These are phyloP conservation scores for Alviniconcha strummeri DNA, from an alignment of 2,888 invertebrate genomes.

Conservation along the genomic window DNA sequence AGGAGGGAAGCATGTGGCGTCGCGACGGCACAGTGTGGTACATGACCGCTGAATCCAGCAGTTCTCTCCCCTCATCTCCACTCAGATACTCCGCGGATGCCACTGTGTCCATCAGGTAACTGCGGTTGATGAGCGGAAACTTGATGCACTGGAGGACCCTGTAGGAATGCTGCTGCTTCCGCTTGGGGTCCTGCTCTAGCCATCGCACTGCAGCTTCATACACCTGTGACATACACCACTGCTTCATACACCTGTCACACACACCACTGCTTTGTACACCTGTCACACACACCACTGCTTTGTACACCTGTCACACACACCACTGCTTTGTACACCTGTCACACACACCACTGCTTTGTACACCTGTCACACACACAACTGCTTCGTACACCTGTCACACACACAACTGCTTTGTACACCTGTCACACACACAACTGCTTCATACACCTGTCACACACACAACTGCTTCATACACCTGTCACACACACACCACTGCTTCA, in stretches of 20 bases:
- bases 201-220: constrained; percentile 61
- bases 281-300: too few relatives aligned
- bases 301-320: too few relatives aligned
- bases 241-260: constrained; percentile 22
- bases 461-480: too few relatives aligned
- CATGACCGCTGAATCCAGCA: constrained; percentile 60
- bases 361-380: too few relatives aligned
- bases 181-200: constrained; percentile 55
- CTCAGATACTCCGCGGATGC: constrained; percentile 53
- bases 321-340: too few relatives aligned
- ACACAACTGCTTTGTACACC: too few relatives aligned
- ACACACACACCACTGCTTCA: too few relatives aligned
- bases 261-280: too few relatives aligned
- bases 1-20: constrained; percentile 59
- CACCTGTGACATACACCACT: constrained; percentile 47
- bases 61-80: constrained; percentile 58
- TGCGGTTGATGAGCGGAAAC: constrained; percentile 60
- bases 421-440: too few relatives aligned
- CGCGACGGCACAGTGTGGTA: constrained; percentile 64
- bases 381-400: too few relatives aligned
- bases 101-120: constrained; percentile 59
- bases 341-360: too few relatives aligned
- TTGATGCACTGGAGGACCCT: constrained; percentile 60
- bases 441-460: too few relatives aligned
- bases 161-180: constrained; percentile 40